These are phyloP conservation scores for Ornithorhynchus anatinus DNA, from an alignment of 2,113 vertebrate species.

Conservation along the genomic window DNA sequence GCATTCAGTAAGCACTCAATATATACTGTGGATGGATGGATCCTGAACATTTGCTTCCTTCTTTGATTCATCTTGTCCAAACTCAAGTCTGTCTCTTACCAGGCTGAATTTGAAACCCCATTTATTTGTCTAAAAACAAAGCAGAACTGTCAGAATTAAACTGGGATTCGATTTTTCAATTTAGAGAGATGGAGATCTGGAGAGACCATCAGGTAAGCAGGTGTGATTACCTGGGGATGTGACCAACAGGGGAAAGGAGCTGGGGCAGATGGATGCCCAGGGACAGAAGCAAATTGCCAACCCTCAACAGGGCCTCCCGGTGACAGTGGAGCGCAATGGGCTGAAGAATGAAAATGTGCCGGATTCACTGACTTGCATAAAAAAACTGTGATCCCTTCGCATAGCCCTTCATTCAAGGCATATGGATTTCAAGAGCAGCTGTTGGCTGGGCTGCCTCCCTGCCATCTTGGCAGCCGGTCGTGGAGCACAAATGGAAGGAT, in stretches of 20 bases:
- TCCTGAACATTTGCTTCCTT: too few species aligned
- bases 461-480: background rate
- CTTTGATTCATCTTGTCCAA: constrained; percentile 39
- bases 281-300: too few species aligned
- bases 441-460: background rate
- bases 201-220: constrained; percentile 9
- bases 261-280: too few species aligned
- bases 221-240: background rate
- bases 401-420: fast-evolving
- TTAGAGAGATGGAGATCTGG: background rate
- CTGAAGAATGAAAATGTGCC: background rate
- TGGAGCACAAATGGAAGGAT: background rate
- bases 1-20: too few species aligned
- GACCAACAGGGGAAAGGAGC: background rate
- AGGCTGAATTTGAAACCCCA: constrained; percentile 26
- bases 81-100: constrained; percentile 30
- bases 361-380: background rate
- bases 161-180: background rate
- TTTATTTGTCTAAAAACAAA: background rate
- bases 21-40: too few species aligned
- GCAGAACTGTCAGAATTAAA: too few species aligned
- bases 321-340: background rate
- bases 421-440: background rate
- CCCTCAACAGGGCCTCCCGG: background rate
- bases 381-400: background rate